phyloP scores from a whole-genome alignment of 2,113 vertebrate species.

The Chaetura pelagica region DNA sequence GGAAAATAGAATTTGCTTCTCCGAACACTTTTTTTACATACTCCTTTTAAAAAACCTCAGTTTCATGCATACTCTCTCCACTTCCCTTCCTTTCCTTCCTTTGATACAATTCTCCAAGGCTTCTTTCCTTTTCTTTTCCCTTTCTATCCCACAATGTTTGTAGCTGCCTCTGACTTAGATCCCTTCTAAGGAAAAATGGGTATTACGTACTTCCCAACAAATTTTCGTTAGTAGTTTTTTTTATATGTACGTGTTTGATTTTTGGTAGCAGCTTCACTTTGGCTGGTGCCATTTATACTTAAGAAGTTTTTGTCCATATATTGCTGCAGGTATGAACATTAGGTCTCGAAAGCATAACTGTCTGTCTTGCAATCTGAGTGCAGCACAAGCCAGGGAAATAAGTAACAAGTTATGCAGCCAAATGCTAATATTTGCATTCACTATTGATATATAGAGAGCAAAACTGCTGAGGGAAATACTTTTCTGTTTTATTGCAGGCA shows the following conservation, averaged over 20 bases:
- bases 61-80: background rate
- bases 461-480: background rate
- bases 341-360: background rate
- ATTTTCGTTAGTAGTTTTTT: background rate
- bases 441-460: background rate
- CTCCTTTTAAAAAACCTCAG: background rate
- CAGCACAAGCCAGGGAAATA: background rate
- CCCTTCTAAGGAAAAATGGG: background rate
- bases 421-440: conserved; percentile 7
- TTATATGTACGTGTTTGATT: background rate
- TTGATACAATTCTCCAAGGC: background rate
- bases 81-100: background rate
- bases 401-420: background rate
- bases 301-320: background rate
- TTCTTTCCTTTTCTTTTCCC: background rate
- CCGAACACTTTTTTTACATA: background rate
- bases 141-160: background rate
- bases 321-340: background rate
- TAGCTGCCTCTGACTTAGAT: background rate
- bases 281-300: background rate
- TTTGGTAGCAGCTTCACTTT: background rate
- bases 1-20: background rate
- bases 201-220: background rate
- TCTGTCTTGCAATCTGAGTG: background rate
- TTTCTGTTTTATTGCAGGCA: background rate